Percentiles rank a stretch among this genome's conserved stretches.
Evolutionary conservation across 2,113 vertebrate species (phyloP).

Genomic region (Podarcis muralis): DNA sequence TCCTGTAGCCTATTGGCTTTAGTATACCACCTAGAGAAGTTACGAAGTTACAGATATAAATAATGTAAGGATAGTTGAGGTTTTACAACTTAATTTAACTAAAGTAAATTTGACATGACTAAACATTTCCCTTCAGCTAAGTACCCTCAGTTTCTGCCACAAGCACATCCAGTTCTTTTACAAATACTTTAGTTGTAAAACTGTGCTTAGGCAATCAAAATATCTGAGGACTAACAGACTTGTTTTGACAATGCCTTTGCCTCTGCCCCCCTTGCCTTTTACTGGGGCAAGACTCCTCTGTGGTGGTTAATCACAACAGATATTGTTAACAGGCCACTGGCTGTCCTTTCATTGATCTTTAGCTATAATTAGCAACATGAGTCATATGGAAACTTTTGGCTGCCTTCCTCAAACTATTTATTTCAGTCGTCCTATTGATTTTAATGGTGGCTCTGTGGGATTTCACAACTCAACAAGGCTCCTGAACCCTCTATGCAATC

Average conservation of each 20-base stretch:
- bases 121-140: not conserved
- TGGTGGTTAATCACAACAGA: not conserved
- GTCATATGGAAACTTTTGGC: not conserved
- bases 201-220: not conserved
- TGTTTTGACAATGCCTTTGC: not conserved
- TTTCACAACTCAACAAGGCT: not conserved
- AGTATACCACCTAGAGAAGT: no score
- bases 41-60: no score
- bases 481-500: not conserved
- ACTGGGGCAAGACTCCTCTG: not conserved
- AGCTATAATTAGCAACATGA: not conserved
- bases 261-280: not conserved
- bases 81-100: no score
- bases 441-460: not conserved
- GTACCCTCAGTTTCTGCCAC: not conserved
- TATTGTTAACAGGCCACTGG: not conserved
- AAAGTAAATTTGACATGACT: no score
- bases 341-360: not conserved
- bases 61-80: no score
- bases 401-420: not conserved
- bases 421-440: not conserved
- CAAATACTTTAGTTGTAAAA: not conserved
- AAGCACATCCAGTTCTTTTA: not conserved
- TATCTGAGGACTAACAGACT: not conserved
- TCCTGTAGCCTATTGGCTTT: no score